Base-by-base conservation (phyloP, 2,888 invertebrate species). In the Parnassius orleans region DNA sequence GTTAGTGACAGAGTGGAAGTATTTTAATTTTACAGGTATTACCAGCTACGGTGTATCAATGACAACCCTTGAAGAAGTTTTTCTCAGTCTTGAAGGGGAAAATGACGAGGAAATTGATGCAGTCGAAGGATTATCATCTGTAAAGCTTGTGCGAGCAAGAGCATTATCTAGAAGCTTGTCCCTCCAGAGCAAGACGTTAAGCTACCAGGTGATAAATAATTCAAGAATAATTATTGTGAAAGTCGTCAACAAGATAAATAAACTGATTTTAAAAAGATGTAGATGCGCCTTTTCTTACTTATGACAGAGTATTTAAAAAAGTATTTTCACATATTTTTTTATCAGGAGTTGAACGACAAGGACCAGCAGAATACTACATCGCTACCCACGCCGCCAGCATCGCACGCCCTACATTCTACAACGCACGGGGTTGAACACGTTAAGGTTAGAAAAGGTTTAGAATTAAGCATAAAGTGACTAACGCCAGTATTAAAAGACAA, bases 21-120 rank as follows among this genome's bases (percentile, higher is more conserved):
- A 33, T 33, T 33, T 33, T 9, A 48, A 47, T 9, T 2, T 10
- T 63, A 0, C 66, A 93, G 93, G 95, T 24, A 94, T 97, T 69
- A 94, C 94, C 68, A 96, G 95, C 77, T 97, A 96, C 77, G 97
- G 97, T 0, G 96, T 97, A 1, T 96, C 97, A 11, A 97, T 97
- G 97, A 97, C 97, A 10, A 96, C 97, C 0, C 80, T 97, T 43
- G 97, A 97, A 77, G 97, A 97, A 80, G 95, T 96, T 11, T 97
- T 97, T 79, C 83, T 97, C 1, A 96, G 96, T 74, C 81, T 97
- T 66, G 97, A 96, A 81, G 92, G 92, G 0, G 94, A 95, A 72
- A 90, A 91, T 60, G 95, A 94, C 42, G 95, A 95, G 70, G 95
- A 95, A 69, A 93, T 93, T 14, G 94, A 94, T 61, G 90, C 92